Evolutionary conservation across 30 jellyfish, hydroid and myxozoan species (phyloP).

Genomic region (Aurelia coerulea): DNA sequence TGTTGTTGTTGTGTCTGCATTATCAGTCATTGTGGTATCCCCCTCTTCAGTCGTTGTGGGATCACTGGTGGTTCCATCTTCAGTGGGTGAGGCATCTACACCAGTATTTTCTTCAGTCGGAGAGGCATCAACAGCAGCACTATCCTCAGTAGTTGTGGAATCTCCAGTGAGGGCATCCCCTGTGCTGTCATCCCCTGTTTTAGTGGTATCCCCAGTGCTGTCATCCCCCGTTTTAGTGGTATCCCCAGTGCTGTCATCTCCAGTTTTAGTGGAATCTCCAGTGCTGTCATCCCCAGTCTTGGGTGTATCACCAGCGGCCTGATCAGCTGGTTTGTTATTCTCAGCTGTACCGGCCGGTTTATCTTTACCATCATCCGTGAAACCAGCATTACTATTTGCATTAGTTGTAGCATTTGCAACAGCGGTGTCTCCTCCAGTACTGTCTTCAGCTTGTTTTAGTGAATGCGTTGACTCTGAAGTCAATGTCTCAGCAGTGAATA

Average conservation of each 20-base stretch:
- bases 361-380: conserved; percentile 2
- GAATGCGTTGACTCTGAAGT: conserved; percentile 56
- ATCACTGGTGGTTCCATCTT: too few species aligned
- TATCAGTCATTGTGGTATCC: neutral
- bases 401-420: conserved; percentile 2
- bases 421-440: neutral
- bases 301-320: neutral
- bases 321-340: neutral
- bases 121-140: neutral
- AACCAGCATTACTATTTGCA: conserved; percentile 9
- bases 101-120: neutral
- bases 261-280: neutral
- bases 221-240: neutral
- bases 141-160: neutral
- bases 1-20: neutral
- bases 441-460: conserved; percentile 15
- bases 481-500: conserved; percentile 59
- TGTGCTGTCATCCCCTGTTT: neutral
- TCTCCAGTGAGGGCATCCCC: neutral
- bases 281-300: conserved; percentile 15
- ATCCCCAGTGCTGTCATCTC: neutral
- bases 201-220: conserved; percentile 9
- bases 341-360: neutral
- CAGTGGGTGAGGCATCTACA: too few species aligned
- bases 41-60: too few species aligned